phyloP scores from a whole-genome alignment of 2,797 vertebrate species.

The Poeciliopsis gracilis region DNA sequence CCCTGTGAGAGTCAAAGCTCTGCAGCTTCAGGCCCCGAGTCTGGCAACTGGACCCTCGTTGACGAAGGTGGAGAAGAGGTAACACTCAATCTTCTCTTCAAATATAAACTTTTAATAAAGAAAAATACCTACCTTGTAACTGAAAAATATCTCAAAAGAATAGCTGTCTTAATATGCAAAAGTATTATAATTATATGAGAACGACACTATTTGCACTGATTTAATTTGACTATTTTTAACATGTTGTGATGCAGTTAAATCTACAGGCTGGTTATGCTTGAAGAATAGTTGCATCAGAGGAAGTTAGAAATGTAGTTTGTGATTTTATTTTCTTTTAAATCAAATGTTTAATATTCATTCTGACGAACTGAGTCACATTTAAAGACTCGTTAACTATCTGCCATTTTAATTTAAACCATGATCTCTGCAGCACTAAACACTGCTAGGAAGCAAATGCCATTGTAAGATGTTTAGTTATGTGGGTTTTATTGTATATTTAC shows the following conservation, averaged over 20 bases:
- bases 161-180: neutral
- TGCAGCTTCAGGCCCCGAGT: constrained; percentile 82
- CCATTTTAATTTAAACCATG: constrained; percentile 10
- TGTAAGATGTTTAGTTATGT: constrained; percentile 3
- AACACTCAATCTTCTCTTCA: neutral
- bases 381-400: constrained; percentile 35
- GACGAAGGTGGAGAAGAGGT: constrained; percentile 99
- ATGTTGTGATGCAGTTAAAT: neutral
- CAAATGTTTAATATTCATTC: constrained; percentile 35
- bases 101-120: neutral
- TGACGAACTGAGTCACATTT: constrained; percentile 35
- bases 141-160: neutral
- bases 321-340: constrained; percentile 8
- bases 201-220: neutral
- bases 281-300: constrained; percentile 1
- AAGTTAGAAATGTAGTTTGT: constrained; percentile 15
- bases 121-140: neutral
- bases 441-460: constrained; percentile 24
- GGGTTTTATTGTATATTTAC: neutral
- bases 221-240: neutral
- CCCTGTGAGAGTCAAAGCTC: constrained; percentile 85
- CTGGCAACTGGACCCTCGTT: constrained; percentile 95
- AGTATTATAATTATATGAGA: neutral
- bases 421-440: constrained; percentile 8
- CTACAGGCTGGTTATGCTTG: neutral